These are phyloP conservation scores for Linnaemya vulpina DNA, from an alignment of 2,888 invertebrate genomes.

Conservation along the genomic window DNA sequence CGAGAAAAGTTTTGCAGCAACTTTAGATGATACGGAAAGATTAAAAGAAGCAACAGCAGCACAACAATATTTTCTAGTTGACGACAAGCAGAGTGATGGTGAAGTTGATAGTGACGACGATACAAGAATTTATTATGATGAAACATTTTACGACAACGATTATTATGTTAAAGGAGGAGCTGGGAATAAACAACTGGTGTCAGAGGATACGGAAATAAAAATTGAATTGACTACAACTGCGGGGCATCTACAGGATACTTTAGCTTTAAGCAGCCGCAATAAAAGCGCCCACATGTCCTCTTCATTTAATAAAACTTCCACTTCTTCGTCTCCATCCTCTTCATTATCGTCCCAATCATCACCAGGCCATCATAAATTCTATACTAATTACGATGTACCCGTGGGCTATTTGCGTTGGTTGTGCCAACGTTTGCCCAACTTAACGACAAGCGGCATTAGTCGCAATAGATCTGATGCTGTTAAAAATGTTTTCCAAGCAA, in stretches of 20 bases:
- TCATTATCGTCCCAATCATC: constrained; percentile 12
- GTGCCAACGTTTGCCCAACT: constrained; percentile 55
- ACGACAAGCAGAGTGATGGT: not conserved
- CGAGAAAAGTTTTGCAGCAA: not conserved
- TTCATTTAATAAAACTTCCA: not conserved
- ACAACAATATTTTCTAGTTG: not conserved
- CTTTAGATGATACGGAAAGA: not conserved
- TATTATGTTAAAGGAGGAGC: constrained; percentile 51
- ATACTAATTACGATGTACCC: constrained; percentile 59
- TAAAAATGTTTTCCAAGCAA: constrained; percentile 10
- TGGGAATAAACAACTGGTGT: not conserved
- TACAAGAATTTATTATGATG: constrained; percentile 41
- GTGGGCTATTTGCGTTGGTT: constrained; percentile 63
- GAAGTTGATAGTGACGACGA: not conserved
- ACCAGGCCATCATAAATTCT: constrained; percentile 19
- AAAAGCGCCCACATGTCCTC: not conserved
- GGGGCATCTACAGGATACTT: not conserved
- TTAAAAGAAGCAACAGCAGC: not conserved
- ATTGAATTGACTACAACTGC: constrained; percentile 11
- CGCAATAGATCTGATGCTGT: constrained; percentile 10
- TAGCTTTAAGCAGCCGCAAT: not conserved
- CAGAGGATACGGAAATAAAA: constrained; percentile 6
- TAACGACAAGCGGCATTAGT: not conserved
- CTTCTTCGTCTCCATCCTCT: not conserved
- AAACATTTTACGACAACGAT: constrained; percentile 51